These are phyloP conservation scores for Phalangium opilio DNA, from an alignment of 2,888 invertebrate genomes.

Conservation along the genomic window DNA sequence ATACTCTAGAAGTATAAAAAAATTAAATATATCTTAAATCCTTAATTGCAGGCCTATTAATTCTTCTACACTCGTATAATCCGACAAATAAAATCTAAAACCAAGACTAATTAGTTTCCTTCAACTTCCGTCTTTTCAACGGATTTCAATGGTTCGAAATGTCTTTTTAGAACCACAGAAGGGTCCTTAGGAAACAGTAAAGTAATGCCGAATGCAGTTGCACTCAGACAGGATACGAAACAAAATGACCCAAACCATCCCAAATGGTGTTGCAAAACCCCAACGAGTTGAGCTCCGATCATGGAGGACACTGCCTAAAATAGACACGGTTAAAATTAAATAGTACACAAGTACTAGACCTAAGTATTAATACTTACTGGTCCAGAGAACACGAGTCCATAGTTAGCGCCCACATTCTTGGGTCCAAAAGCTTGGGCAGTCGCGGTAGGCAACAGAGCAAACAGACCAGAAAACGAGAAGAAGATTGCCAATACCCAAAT, in stretches of 20 bases:
- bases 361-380: constrained; percentile 21
- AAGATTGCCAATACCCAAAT: constrained; percentile 29
- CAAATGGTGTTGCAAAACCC: constrained; percentile 21
- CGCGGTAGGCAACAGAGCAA: constrained; percentile 30
- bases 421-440: constrained; percentile 29
- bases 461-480: constrained; percentile 28
- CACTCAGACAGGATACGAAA: constrained; percentile 17
- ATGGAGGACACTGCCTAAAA: constrained; percentile 22
- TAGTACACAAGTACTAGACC: background rate
- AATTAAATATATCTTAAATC: too few species aligned
- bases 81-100: too few species aligned
- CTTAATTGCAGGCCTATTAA: too few species aligned
- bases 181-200: background rate
- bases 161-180: background rate
- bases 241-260: constrained; percentile 28
- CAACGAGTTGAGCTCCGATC: constrained; percentile 22
- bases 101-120: too few species aligned
- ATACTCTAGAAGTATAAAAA: too few species aligned
- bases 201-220: background rate
- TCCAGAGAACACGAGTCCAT: constrained; percentile 28
- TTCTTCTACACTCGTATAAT: too few species aligned
- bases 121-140: too few species aligned
- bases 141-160: background rate
- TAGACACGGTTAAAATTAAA: constrained; percentile 1
- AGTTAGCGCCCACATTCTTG: constrained; percentile 27